Base-by-base conservation (phyloP, 2,113 vertebrate genomes). In the Callopanchax toddi region DNA sequence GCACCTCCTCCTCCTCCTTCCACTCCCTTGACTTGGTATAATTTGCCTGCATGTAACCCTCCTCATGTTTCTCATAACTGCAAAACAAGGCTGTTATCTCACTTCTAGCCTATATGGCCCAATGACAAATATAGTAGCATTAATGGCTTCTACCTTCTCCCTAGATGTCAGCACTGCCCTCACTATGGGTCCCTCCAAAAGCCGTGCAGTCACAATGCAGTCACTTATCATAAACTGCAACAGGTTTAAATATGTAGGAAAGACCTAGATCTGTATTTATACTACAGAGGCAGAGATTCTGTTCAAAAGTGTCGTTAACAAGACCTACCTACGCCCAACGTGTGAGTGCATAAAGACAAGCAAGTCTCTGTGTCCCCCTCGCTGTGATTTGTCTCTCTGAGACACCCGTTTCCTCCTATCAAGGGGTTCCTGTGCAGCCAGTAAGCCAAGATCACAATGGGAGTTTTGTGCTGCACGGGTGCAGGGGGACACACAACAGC, bases 51-150 rank as follows among this genome's bases (percentile, higher is more conserved):
- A 91, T 93, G 92, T 92, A 92, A 92, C 90, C 86, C 86, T 87
- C 78, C 91, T 94, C 91, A 86, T 89, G 89, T 88, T 89, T 56
- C 91, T 94, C 93, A 89, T 91, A 26, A 93, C 91, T 90, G 87
- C 86, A 91, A 93, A 91, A 93, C 87, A 89, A 88, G 89, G 90
- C 87, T 85, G 91, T 91, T 93, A 92, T 94, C 93, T 89, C 91
- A 89, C 92, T 64, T 87, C 83, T 53, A 49, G 69, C 83, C 90
- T 92, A 89, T 83, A 83, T 79, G 84, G 85, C 84, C 93, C 92
- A 92, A 91, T 94, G 93, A 95, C 93, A 96, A 94, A 96, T 96
- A 95, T 97, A 96, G 93, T 89, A 89, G 89, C 94, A 93, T 93
- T 93, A 95, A 94, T 92, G 89, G 90, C 86, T 86, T 67, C 80